Percentiles rank a stretch among this genome's conserved stretches.
phyloP scores from a whole-genome alignment of 2,797 vertebrate species.

The Spatula clypeata region DNA sequence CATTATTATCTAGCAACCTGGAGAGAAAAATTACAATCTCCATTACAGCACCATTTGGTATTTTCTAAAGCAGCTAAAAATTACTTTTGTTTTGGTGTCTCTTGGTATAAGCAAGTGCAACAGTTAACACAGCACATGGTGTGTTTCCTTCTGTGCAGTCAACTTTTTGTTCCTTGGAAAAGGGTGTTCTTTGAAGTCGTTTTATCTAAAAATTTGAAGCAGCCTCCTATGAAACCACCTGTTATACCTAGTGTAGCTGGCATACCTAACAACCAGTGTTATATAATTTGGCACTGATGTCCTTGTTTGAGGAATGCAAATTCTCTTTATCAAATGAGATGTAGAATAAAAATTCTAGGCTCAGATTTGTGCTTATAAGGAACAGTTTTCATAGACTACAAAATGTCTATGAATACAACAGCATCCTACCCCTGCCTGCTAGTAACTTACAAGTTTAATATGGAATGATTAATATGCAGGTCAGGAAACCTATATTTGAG shows the following conservation, averaged over 20 bases:
- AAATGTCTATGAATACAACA: background rate
- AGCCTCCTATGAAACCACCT: background rate
- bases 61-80: slow-evolving; percentile 33
- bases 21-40: slow-evolving; percentile 28
- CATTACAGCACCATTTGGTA: background rate
- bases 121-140: background rate
- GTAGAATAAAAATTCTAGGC: background rate
- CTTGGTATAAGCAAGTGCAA: background rate
- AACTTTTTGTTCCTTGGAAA: background rate
- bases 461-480: background rate
- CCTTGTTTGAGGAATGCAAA: background rate
- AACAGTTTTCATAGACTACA: background rate
- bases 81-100: slow-evolving; percentile 9
- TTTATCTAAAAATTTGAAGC: background rate
- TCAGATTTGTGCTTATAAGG: background rate
- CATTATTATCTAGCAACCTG: slow-evolving; percentile 5
- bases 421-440: background rate
- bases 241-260: background rate
- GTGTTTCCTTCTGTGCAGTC: slow-evolving; percentile 4
- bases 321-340: background rate
- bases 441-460: background rate
- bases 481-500: background rate
- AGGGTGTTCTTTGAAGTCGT: background rate
- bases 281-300: rapidly evolving
- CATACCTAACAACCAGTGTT: background rate